Percentiles rank a stretch among this genome's conserved stretches.
Conservation (phyloP, 2,113 vertebrate species). For the Pelusios castaneus region DNA sequence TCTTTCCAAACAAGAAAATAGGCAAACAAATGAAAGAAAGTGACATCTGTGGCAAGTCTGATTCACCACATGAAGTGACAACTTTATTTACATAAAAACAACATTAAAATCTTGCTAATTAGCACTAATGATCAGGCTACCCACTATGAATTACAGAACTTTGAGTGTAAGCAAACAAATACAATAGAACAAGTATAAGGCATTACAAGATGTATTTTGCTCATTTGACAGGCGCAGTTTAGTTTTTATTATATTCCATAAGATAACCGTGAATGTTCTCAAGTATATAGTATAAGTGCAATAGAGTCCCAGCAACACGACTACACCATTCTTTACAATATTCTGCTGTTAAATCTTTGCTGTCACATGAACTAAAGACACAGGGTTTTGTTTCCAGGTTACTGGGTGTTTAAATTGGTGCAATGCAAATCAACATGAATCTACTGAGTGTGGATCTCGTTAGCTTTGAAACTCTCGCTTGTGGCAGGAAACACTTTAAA, state of each 20-base stretch:
- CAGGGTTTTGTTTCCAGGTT: not conserved
- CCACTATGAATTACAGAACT: not conserved
- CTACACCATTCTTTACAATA: not conserved
- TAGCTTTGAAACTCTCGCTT: not conserved
- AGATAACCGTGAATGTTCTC: not conserved
- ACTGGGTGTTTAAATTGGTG: not conserved
- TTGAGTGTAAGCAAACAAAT: not conserved
- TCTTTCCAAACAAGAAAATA: not conserved
- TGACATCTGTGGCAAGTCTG: constrained; percentile 21
- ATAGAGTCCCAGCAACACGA: not conserved
- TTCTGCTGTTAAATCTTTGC: not conserved
- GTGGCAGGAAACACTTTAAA: not conserved
- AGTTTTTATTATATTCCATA: not conserved
- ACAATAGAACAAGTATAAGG: not conserved
- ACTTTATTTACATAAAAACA: constrained; percentile 43
- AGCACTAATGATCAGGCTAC: not conserved
- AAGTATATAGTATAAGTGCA: not conserved
- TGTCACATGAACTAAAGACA: not conserved
- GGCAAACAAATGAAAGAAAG: not conserved
- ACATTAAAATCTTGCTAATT: constrained; percentile 43
- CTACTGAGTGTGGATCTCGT: not conserved
- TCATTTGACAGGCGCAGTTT: not conserved
- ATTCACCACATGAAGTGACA: constrained; percentile 9
- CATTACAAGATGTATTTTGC: not conserved
- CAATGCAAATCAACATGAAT: not conserved